Evolutionary conservation across 2,888 invertebrate species (phyloP).

Genomic region (Pachydiplax longipennis): DNA sequence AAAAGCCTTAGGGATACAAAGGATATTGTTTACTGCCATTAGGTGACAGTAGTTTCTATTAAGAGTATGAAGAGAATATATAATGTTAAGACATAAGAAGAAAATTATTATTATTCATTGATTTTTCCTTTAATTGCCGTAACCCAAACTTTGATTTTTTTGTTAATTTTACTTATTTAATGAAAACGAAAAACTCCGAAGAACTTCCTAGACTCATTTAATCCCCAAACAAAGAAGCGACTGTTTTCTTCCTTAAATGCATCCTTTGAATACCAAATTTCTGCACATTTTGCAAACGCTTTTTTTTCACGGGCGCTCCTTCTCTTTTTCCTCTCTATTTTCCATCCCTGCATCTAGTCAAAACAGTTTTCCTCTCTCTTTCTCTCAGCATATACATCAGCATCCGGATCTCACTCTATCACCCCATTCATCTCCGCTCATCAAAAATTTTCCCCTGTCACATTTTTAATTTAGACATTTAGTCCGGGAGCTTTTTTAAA

Average conservation of each 20-base stretch:
- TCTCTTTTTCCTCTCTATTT: neutral
- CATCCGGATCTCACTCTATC: neutral
- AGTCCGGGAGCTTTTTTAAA: neutral
- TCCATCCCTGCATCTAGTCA: too few species aligned
- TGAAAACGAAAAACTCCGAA: too few species aligned
- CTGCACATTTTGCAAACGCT: too few species aligned
- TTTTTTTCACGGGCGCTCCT: neutral
- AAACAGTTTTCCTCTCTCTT: neutral
- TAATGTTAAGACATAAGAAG: too few species aligned
- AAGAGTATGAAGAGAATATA: too few species aligned
- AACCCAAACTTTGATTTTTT: neutral
- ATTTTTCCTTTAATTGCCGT: neutral
- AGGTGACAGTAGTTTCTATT: too few species aligned
- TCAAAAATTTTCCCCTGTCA: neutral
- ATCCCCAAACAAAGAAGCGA: too few species aligned
- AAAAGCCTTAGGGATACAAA: too few species aligned
- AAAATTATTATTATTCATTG: neutral
- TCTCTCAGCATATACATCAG: neutral
- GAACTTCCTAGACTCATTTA: too few species aligned
- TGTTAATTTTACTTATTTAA: neutral
- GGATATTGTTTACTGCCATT: too few species aligned
- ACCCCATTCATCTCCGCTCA: neutral
- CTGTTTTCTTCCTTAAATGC: too few species aligned
- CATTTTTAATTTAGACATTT: conserved; percentile 33
- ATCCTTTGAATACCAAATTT: too few species aligned